Percentiles rank a stretch among this genome's conserved stretches.
phyloP scores from a whole-genome alignment of 2,113 vertebrate species.

The Cinclus mexicanus region DNA sequence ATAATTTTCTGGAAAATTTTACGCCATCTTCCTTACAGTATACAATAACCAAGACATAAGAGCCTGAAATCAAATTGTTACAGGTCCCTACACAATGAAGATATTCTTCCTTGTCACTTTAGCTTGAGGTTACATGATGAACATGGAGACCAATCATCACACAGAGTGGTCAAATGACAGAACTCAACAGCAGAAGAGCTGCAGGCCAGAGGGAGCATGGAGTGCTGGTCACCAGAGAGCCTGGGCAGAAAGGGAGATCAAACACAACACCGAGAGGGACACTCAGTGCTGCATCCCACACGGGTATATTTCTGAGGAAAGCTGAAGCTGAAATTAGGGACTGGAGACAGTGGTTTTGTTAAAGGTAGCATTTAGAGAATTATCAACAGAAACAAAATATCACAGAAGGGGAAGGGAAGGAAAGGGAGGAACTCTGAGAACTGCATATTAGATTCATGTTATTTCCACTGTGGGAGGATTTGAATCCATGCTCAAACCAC shows the following conservation, averaged over 20 bases:
- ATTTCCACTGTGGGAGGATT: constrained; percentile 1
- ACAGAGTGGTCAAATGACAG: neutral
- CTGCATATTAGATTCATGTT: neutral
- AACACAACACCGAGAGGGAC: neutral
- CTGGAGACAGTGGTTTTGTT: constrained; percentile 24
- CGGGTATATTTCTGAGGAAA: neutral
- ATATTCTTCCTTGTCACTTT: neutral
- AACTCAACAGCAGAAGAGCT: neutral
- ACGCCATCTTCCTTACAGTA: neutral
- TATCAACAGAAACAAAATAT: constrained; percentile 31
- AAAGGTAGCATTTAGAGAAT: constrained; percentile 35
- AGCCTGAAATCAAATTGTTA: neutral
- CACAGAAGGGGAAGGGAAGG: neutral
- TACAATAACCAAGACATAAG: neutral
- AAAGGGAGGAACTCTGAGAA: constrained; percentile 8
- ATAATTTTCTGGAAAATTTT: constrained; percentile 9
- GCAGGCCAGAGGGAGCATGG: accelerated
- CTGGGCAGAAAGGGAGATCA: neutral
- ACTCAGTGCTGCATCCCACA: neutral
- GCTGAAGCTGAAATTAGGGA: constrained; percentile 1
- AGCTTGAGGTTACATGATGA: neutral
- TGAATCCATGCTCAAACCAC: constrained; percentile 20
- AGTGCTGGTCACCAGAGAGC: neutral
- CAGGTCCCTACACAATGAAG: neutral
- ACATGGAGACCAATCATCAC: neutral